Percentiles rank a stretch among this genome's conserved stretches.
These are phyloP conservation scores for Motacilla alba DNA, from an alignment of 2,113 vertebrate genomes.

Conservation along the genomic window DNA sequence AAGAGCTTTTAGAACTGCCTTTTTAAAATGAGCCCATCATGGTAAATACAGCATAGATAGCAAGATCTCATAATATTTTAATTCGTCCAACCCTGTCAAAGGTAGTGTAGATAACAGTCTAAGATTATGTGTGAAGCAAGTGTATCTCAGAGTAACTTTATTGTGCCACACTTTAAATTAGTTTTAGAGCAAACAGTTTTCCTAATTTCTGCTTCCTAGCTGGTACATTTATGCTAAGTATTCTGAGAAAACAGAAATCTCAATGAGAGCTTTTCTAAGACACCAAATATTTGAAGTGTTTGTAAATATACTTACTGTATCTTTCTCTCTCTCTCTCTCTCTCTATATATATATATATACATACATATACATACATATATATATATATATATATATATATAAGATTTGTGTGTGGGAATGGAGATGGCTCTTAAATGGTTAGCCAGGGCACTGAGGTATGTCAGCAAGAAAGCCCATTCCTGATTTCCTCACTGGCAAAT, in stretches of 20 bases:
- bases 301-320: not conserved
- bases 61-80: conserved; percentile 41
- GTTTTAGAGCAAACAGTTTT: conserved; percentile 30
- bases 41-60: conserved; percentile 12
- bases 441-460: not conserved
- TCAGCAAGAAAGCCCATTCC: not conserved
- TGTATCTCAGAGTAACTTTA: not conserved
- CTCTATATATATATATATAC: not conserved
- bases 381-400: not conserved
- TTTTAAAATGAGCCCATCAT: not conserved
- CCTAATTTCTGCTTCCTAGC: conserved; percentile 21
- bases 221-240: not conserved
- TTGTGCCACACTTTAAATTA: conserved; percentile 1
- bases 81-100: not conserved
- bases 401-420: not conserved
- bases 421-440: not conserved
- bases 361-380: not conserved
- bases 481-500: not conserved
- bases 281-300: not conserved
- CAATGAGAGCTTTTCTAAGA: not conserved
- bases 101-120: not conserved
- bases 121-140: not conserved
- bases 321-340: no score
- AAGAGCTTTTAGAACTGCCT: not conserved
- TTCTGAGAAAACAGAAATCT: not conserved